These are phyloP conservation scores for Drosophila varians DNA, from an alignment of 1,140 invertebrate genomes.

Conservation along the genomic window DNA sequence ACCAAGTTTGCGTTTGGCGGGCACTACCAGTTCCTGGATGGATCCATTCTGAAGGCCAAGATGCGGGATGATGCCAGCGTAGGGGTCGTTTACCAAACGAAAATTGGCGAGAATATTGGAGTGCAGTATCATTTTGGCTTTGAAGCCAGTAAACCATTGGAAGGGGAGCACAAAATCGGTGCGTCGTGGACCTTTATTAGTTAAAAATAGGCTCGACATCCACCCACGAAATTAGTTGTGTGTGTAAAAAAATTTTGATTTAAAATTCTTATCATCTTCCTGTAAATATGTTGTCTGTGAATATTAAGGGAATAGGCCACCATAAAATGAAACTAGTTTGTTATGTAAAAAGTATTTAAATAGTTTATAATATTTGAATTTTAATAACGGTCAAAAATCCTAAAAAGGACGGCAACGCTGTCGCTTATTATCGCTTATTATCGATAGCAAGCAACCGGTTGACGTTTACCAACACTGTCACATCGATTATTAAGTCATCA, in stretches of 20 bases:
- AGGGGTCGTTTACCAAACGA: slow-evolving; percentile 37
- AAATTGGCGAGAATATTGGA: slow-evolving; percentile 8
- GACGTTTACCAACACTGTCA: not conserved
- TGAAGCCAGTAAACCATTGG: slow-evolving; percentile 13
- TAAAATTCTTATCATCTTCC: no score
- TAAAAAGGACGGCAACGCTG: no score
- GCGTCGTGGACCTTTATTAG: slow-evolving; percentile 28
- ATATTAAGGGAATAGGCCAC: no score
- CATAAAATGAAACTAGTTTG: no score
- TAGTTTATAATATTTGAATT: no score
- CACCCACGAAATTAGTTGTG: no score
- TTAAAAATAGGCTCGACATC: slow-evolving; percentile 5
- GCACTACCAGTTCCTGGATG: slow-evolving; percentile 42
- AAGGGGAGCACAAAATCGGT: slow-evolving; percentile 42
- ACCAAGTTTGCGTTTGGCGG: slow-evolving; percentile 32
- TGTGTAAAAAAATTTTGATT: no score
- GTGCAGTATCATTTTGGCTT: slow-evolving; percentile 51
- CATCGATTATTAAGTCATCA: slow-evolving; percentile 10
- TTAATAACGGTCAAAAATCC: no score
- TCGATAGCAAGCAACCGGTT: not conserved
- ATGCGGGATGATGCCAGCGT: slow-evolving; percentile 20
- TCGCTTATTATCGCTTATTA: no score
- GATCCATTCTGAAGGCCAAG: slow-evolving; percentile 36
- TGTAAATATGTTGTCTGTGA: no score
- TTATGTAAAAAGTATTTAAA: no score